Conservation (phyloP, 2,113 vertebrate genomes). For the Forbesichthys agassizii region DNA sequence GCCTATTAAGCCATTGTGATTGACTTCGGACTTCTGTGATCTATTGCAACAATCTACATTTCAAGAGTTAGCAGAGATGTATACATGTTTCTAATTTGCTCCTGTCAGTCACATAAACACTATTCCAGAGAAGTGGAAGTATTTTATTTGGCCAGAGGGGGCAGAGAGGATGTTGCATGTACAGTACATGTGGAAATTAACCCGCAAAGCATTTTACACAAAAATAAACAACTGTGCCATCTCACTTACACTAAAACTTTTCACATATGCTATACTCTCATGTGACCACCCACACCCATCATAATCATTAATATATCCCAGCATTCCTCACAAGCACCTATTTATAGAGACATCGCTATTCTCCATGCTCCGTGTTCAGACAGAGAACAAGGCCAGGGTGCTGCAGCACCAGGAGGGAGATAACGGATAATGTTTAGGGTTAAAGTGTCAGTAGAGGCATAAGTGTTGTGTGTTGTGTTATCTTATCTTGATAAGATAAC, state of each 20-base stretch:
- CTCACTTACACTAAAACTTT: conserved; percentile 1
- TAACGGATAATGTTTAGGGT: conserved; percentile 18
- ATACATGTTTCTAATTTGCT: too few relatives aligned
- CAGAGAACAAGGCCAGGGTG: conserved; percentile 34
- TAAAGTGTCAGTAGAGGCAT: conserved; percentile 4
- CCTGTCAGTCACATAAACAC: too few relatives aligned
- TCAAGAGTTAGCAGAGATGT: too few relatives aligned
- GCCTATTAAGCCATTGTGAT: too few relatives aligned
- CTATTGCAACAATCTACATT: too few relatives aligned
- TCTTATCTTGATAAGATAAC: too few relatives aligned
- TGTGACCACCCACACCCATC: conserved; percentile 27
- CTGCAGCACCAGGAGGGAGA: conserved; percentile 11
- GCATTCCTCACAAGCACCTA: conserved; percentile 62
- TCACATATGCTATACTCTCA: neutral
- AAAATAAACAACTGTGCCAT: conserved; percentile 13
- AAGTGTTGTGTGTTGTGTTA: too few relatives aligned
- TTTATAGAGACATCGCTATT: conserved; percentile 63
- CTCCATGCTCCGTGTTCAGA: conserved; percentile 18
- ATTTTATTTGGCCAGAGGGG: too few relatives aligned
- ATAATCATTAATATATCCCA: conserved; percentile 73
- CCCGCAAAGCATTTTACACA: neutral
- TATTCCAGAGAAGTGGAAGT: too few relatives aligned
- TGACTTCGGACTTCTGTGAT: too few relatives aligned
- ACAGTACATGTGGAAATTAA: too few relatives aligned
- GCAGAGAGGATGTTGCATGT: too few relatives aligned